Evolutionary conservation across 2,797 vertebrate genomes (phyloP), one percentile per base, ranked within the genome.

Genomic region (Trachops cirrhosus): DNA sequence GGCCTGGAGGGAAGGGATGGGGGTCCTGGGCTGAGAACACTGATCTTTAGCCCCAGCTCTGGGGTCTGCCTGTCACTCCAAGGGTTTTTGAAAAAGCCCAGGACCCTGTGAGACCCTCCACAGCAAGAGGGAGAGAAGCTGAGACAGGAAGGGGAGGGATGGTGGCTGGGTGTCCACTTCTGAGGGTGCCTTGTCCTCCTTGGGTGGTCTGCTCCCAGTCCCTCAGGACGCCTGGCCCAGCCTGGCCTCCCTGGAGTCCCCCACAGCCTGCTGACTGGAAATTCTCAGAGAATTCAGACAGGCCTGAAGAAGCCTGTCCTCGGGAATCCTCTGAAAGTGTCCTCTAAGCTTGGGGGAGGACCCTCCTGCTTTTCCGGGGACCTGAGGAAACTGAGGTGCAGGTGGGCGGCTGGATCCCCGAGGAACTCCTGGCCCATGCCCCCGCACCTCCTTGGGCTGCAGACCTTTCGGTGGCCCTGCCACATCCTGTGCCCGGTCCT

Each of bases 401-500:
- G 78, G 54, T 9, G 2, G 26, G 39, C 68, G 59, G 62, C 70
- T 29, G 59, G 41, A 26, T 59, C 64, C 87, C 84, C 34, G 12
- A 52, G 41, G 39, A 29, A 16, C 68, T 64, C 41, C 74, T 18
- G 18, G 62, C 57, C 14, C 0, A 3, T 8, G 57, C 44, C 52
- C 74, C 48, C 15, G 5, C 8, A 24, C n/a, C 67, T 91, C 85
- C 22, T 74, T 1, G 6, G 15, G n/a, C 87, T 54, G 73, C 84
- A 75, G 83, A 34, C 32, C 64, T 84, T 21, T 29, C 6, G 16
- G 70, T 52, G 21, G 37, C 89, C 26, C 94, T 5, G 85, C 89
- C 95, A 97, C 94, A 95, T 97, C 96, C 95, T 97, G 96, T 95
- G 89, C 92, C 94, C 48, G 6, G 64, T 16, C n/a, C 48, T 10